These are phyloP conservation scores for Portevinia maculata DNA, from an alignment of 2,888 invertebrate species.

Conservation along the genomic window DNA sequence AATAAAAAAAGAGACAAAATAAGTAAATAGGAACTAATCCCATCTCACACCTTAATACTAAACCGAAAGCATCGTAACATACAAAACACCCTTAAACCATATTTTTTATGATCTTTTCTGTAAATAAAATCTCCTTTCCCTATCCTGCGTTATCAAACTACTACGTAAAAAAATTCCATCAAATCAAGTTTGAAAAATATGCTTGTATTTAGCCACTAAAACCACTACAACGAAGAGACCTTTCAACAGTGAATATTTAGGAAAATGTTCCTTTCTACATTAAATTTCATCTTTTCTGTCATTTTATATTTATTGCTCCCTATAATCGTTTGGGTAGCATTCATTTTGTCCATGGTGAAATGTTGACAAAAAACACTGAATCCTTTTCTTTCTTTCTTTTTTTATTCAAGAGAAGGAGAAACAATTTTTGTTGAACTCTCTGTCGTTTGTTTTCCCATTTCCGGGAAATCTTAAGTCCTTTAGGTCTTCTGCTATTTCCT, in stretches of 20 bases:
- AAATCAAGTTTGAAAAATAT: no score
- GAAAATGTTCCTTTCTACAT: constrained; percentile 46
- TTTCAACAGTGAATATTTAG: constrained; percentile 20
- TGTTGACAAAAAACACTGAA: no score
- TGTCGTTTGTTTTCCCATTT: constrained; percentile 37
- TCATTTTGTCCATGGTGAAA: no score
- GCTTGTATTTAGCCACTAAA: background rate
- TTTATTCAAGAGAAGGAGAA: constrained; percentile 1
- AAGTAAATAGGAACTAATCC: no score
- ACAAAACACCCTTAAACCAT: no score
- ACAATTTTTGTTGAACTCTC: constrained; percentile 24
- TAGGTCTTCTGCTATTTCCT: background rate
- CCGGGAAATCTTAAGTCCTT: constrained; percentile 6
- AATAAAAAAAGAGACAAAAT: no score
- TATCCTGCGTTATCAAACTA: no score
- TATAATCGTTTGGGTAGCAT: background rate
- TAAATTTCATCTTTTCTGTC: constrained; percentile 36
- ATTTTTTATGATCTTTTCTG: no score
- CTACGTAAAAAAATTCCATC: no score
- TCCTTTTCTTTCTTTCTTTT: constrained; percentile 6
- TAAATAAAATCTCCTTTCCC: no score
- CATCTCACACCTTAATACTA: no score
- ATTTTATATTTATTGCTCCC: constrained; percentile 42
- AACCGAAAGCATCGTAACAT: no score
- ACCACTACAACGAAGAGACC: constrained; percentile 2